Percentiles rank a stretch among this genome's conserved stretches.
phyloP scores from a whole-genome alignment of 2,113 vertebrate species.

The Ophiodon elongatus region DNA sequence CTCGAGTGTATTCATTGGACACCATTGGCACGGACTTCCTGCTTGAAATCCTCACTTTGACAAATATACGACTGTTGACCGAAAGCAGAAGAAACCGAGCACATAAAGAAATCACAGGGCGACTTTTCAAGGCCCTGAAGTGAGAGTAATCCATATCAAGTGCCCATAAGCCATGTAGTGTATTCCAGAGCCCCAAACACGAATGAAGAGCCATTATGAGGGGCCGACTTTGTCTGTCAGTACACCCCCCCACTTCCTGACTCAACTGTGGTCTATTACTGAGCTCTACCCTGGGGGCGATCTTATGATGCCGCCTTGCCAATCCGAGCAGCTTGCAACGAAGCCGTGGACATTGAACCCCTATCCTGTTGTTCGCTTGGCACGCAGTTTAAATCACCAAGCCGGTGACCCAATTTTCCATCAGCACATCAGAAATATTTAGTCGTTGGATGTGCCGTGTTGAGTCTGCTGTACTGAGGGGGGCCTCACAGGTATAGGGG shows the following conservation, averaged over 20 bases:
- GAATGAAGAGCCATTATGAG: slow-evolving; percentile 47
- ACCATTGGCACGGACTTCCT: neutral
- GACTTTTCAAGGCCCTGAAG: neutral
- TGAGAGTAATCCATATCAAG: slow-evolving; percentile 25
- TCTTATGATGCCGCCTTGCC: slow-evolving; percentile 61
- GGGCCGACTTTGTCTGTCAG: slow-evolving; percentile 49
- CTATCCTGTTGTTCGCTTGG: slow-evolving; percentile 68
- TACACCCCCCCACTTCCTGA: slow-evolving; percentile 37
- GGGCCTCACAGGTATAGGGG: slow-evolving; percentile 42
- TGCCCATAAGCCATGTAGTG: slow-evolving; percentile 10
- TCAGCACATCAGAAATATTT: slow-evolving; percentile 58
- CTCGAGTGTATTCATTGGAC: slow-evolving; percentile 1
- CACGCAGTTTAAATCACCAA: slow-evolving; percentile 50
- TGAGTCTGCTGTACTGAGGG: slow-evolving; percentile 44
- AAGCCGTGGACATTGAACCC: slow-evolving; percentile 61
- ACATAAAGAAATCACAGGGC: neutral
- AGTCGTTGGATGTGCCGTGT: slow-evolving; percentile 48
- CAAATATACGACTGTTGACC: neutral
- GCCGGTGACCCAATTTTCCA: slow-evolving; percentile 70
- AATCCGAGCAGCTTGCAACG: slow-evolving; percentile 65
- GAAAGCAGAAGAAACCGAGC: neutral
- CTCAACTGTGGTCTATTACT: slow-evolving; percentile 52
- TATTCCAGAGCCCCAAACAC: neutral
- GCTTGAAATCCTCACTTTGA: neutral
- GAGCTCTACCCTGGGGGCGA: slow-evolving; percentile 62